phyloP scores from a whole-genome alignment of 2,113 vertebrate genomes.

The Sorex fumeus region DNA sequence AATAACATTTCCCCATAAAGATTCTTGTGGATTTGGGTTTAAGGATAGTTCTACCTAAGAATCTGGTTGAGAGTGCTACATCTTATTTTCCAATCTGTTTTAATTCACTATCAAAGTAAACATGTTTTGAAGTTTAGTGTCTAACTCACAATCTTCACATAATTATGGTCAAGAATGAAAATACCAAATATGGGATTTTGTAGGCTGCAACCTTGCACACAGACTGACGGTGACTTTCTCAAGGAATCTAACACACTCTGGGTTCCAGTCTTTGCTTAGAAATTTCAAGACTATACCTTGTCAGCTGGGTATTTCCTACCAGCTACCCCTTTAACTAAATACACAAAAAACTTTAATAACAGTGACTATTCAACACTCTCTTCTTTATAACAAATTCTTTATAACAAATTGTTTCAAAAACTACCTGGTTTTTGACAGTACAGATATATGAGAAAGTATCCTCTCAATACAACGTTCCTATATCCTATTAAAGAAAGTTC shows the following conservation, averaged over 20 bases:
- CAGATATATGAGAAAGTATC: neutral
- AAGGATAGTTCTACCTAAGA: conserved; percentile 35
- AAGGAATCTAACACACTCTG: neutral
- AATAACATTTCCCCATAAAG: conserved; percentile 7
- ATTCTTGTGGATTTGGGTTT: conserved; percentile 40
- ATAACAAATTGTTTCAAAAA: no score
- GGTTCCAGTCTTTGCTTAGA: conserved; percentile 11
- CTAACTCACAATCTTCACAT: conserved; percentile 14
- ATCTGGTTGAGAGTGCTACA: conserved; percentile 10
- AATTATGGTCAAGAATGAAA: conserved; percentile 1
- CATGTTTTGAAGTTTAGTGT: conserved; percentile 48
- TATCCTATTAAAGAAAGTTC: conserved; percentile 2
- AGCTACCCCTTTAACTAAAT: conserved; percentile 39
- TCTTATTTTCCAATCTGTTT: conserved; percentile 60
- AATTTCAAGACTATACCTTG: neutral
- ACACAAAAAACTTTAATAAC: conserved; percentile 30
- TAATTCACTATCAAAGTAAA: conserved; percentile 55
- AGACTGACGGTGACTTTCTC: neutral
- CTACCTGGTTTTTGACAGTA: no score
- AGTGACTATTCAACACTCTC: neutral
- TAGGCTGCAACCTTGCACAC: neutral
- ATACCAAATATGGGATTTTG: neutral
- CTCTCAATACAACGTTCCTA: neutral
- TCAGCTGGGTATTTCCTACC: conserved; percentile 20
- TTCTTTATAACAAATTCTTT: no score